These are phyloP conservation scores for Patella vulgata DNA, from an alignment of 1,140 invertebrate species.

Conservation along the genomic window DNA sequence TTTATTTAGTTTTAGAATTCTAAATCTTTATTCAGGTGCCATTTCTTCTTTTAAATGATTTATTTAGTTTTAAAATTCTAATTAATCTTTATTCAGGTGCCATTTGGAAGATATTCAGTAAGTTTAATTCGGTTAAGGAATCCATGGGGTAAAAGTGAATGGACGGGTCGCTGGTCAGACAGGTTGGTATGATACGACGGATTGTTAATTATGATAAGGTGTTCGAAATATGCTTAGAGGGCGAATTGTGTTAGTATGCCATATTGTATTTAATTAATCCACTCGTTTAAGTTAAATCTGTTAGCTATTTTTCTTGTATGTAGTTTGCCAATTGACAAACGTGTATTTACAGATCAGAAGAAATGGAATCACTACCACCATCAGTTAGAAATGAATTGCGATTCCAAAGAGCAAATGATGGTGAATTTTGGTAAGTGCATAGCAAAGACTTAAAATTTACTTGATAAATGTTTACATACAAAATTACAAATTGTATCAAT, in stretches of 20 bases:
- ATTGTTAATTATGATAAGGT: no score
- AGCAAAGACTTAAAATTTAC: not conserved
- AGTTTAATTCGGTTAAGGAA: conserved; percentile 70
- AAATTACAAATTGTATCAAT: no score
- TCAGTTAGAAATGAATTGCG: conserved; percentile 47
- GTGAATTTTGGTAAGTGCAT: conserved; percentile 62
- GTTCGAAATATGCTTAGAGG: no score
- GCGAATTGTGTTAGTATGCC: no score
- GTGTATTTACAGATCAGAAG: conserved; percentile 44
- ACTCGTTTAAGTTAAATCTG: no score
- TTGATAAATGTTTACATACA: not conserved
- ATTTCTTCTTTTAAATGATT: not conserved
- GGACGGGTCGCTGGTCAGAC: conserved; percentile 72
- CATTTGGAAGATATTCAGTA: conserved; percentile 26
- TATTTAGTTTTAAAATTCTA: not conserved
- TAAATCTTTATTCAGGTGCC: no score
- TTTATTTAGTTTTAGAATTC: no score
- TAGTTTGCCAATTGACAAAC: not conserved
- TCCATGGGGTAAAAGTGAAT: conserved; percentile 74
- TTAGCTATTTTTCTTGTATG: no score
- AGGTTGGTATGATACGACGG: conserved; percentile 54
- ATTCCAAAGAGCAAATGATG: conserved; percentile 50
- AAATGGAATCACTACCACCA: conserved; percentile 46
- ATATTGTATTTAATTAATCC: no score
- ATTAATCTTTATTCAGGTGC: conserved; percentile 28